Percentiles rank a stretch among this genome's conserved stretches.
Conservation (phyloP, 2,888 invertebrate genomes). For the Agapostemon virescens region DNA sequence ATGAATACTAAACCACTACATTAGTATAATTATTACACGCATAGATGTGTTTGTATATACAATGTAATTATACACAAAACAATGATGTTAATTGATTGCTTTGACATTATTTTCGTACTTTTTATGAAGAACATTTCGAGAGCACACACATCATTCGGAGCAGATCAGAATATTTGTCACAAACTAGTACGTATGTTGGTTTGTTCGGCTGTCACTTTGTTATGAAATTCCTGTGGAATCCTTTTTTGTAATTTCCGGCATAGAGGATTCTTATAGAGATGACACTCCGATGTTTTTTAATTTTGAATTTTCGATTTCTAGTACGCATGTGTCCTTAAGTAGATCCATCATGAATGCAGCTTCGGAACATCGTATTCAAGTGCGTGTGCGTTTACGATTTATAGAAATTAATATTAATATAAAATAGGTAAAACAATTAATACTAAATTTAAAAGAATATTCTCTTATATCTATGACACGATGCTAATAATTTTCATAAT, state of each 20-base stretch:
- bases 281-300: neutral
- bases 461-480: neutral
- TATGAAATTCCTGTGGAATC: neutral
- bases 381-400: neutral
- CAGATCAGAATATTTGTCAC: slow-evolving; percentile 8
- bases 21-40: neutral
- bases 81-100: neutral
- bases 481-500: too few species aligned
- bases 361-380: neutral
- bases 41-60: neutral
- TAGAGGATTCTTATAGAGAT: neutral
- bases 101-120: neutral
- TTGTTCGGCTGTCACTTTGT: slow-evolving; percentile 6
- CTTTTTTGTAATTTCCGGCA: slow-evolving; percentile 1
- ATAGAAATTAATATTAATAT: neutral
- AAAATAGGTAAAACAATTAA: neutral
- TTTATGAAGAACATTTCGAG: slow-evolving; percentile 9
- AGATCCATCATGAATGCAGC: neutral
- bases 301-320: neutral
- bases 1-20: neutral
- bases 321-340: neutral
- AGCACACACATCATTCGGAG: neutral
- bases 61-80: neutral
- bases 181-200: too few species aligned
- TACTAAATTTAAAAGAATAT: neutral